These are phyloP conservation scores for Plectropomus leopardus DNA, from an alignment of 2,113 vertebrate species.

Conservation along the genomic window DNA sequence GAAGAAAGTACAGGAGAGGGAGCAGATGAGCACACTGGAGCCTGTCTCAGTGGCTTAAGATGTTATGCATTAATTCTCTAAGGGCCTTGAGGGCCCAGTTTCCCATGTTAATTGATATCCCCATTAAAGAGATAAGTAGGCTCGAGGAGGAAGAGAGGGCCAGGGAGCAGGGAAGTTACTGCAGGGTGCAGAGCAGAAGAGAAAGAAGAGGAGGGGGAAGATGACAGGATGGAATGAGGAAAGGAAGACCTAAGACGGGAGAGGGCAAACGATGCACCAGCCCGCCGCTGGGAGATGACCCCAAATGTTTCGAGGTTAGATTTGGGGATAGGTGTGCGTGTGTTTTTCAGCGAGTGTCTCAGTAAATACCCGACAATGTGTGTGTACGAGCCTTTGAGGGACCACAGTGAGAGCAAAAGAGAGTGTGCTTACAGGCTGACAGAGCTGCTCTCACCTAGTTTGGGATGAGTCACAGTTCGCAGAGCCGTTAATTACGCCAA, in stretches of 20 bases:
- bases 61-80: slow-evolving; percentile 71
- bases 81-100: slow-evolving; percentile 66
- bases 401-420: slow-evolving; percentile 21
- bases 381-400: slow-evolving; percentile 8
- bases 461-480: slow-evolving; percentile 79
- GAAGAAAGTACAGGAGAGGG: slow-evolving; percentile 21
- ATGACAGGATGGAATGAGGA: slow-evolving; percentile 26
- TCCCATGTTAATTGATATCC: slow-evolving; percentile 80
- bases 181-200: slow-evolving; percentile 39
- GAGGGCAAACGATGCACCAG: slow-evolving; percentile 21
- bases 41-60: slow-evolving; percentile 59
- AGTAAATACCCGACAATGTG: slow-evolving; percentile 11
- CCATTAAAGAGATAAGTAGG: slow-evolving; percentile 76
- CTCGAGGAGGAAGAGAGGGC: slow-evolving; percentile 42
- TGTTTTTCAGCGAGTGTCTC: slow-evolving; percentile 21
- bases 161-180: slow-evolving; percentile 56
- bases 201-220: slow-evolving; percentile 21
- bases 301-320: slow-evolving; percentile 12
- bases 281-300: slow-evolving; percentile 21
- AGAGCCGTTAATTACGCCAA: slow-evolving; percentile 82
- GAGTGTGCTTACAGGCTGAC: slow-evolving; percentile 64
- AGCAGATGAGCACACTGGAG: slow-evolving; percentile 47
- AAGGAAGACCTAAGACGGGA: slow-evolving; percentile 23
- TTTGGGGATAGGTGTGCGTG: slow-evolving; percentile 5
- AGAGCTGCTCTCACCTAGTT: slow-evolving; percentile 78